Evolutionary conservation across 2,888 invertebrate species (phyloP), one percentile per base, ranked within the genome.

Genomic region (Drosophila greeni): DNA sequence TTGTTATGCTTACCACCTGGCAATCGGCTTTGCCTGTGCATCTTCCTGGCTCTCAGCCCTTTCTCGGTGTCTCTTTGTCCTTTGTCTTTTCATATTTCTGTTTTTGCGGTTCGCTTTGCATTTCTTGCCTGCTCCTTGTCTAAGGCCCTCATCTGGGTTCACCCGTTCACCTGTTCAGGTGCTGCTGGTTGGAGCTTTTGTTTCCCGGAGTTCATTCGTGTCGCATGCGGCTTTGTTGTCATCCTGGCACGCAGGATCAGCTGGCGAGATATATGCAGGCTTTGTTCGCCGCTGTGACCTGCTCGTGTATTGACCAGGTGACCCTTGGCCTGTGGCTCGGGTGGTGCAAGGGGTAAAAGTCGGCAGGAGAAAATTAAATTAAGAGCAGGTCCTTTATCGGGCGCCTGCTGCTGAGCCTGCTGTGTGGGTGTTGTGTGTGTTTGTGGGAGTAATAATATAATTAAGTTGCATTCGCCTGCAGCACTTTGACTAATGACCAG

Each of bases 1-100:
- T 85, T 83, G 83, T 83, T 82, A 73, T 84, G 78, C 82, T 84
- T 81, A 72, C 83, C 82, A 83, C 75, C 85, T 84, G 72, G 84
- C 74, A 84, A 84, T 85, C 84, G 74, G 73, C 78, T 83, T 82
- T 85, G 70, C 66, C 60, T 58, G 64, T 61, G 69, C 54, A 60
- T 55, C 51, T 20, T 57, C 37, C 33, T 40, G 26, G 34, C 52
- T 37, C 20, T 39, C 37, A 37, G 40, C 52, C 40, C 47, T 48
- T 34, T 52, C 33, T 20, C 16, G 3, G 11, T 34, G 20, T 20
- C 26, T 33, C 20, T 20, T 31, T 60, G 47, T 66, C 34, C 48
- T 70, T 70, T 65, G 66, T 72, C 57, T 42, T 42, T 57, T 59
- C 47, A 54, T 48, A 33, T 39, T 53, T 65, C 54, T 67, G 69